These are phyloP conservation scores for Calidris pugnax DNA, from an alignment of 2,113 vertebrate genomes.

Conservation along the genomic window DNA sequence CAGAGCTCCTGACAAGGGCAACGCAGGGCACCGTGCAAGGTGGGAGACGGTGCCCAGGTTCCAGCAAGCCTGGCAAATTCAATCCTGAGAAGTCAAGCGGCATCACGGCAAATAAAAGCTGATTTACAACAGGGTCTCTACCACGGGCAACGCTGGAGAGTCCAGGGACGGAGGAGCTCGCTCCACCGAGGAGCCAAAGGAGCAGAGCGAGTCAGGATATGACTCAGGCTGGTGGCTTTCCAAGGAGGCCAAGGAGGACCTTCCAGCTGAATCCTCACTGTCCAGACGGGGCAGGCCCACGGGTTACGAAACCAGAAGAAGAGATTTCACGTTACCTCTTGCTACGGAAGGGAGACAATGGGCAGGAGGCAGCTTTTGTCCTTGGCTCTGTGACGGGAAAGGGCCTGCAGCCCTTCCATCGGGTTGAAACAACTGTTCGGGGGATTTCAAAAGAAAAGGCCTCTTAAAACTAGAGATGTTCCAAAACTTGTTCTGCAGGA, in stretches of 20 bases:
- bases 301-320: not conserved
- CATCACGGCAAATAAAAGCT: not conserved
- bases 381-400: not conserved
- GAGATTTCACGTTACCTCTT: not conserved
- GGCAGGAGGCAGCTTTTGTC: not conserved
- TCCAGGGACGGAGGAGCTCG: fast-evolving
- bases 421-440: fast-evolving
- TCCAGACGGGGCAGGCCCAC: not conserved
- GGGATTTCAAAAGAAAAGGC: not conserved
- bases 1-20: not conserved
- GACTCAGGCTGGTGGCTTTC: constrained; percentile 40
- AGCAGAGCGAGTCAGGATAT: not conserved
- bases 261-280: not conserved
- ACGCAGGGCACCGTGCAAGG: fast-evolving
- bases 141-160: fast-evolving
- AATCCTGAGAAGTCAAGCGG: not conserved
- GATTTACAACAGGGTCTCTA: not conserved
- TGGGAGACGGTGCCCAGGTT: not conserved
- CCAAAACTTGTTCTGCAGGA: not conserved
- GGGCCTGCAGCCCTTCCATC: not conserved
- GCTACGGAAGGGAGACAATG: not conserved
- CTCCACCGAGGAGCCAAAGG: not conserved
- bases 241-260: constrained; percentile 25
- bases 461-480: too few relatives aligned
- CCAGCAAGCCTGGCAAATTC: not conserved